phyloP scores from a whole-genome alignment of 2,113 vertebrate genomes.

The Sterrhoptilus dennistouni region DNA sequence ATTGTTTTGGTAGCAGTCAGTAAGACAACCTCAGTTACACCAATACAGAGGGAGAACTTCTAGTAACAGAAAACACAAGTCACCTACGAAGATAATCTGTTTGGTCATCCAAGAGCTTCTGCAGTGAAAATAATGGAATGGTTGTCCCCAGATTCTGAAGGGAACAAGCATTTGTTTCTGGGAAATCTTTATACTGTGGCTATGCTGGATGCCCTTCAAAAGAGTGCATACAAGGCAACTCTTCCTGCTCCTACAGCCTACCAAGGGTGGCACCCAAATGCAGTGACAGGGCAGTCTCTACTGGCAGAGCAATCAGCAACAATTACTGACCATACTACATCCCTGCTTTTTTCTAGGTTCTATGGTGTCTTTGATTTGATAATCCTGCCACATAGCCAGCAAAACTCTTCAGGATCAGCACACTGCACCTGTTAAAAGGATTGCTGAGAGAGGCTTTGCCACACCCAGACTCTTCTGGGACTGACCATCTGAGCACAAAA shows the following conservation, averaged over 20 bases:
- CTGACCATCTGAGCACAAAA: not conserved
- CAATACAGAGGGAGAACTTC: not conserved
- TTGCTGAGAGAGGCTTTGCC: not conserved
- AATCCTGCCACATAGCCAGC: not conserved
- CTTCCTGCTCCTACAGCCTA: not conserved
- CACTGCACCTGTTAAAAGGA: fast-evolving
- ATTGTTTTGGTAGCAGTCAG: not conserved
- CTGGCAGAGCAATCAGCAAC: not conserved
- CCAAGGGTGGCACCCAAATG: not conserved
- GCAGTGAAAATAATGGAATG: not conserved
- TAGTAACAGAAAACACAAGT: not conserved
- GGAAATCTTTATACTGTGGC: not conserved
- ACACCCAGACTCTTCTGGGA: fast-evolving
- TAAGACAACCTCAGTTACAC: not conserved
- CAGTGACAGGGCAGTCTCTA: not conserved
- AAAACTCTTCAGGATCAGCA: not conserved
- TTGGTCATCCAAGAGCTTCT: not conserved
- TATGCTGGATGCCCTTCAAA: not conserved
- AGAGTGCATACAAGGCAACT: not conserved
- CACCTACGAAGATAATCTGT: not conserved
- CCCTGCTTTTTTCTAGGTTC: not conserved
- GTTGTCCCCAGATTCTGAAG: not conserved
- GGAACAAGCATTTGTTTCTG: not conserved
- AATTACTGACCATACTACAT: not conserved
- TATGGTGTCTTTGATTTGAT: fast-evolving